Percentiles rank a stretch among this genome's conserved stretches.
Evolutionary conservation across 2,888 invertebrate genomes (phyloP).

Genomic region (Toxonevra muliebris): DNA sequence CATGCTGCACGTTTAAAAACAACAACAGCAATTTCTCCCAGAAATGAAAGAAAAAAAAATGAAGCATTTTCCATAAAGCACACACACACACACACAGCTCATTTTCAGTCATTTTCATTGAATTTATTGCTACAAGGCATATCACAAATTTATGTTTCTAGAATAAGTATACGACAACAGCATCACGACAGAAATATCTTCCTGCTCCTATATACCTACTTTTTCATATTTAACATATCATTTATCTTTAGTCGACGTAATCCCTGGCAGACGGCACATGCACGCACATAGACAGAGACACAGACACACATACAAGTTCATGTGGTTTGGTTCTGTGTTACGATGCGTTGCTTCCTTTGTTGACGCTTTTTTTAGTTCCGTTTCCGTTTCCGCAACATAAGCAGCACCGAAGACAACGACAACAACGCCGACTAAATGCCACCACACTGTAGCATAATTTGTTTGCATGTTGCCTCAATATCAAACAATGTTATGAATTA

Average conservation of each 20-base stretch:
- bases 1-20: constrained; percentile 6
- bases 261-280: constrained; percentile 35
- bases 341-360: constrained; percentile 13
- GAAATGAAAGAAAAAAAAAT: no score
- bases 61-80: no score
- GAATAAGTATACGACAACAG: neutral
- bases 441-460: constrained; percentile 44
- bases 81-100: neutral
- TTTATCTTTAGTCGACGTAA: constrained; percentile 32
- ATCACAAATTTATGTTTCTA: constrained; percentile 7
- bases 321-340: constrained; percentile 4
- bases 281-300: constrained; percentile 13
- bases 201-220: no score
- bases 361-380: neutral
- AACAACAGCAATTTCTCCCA: no score
- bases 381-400: neutral
- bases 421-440: constrained; percentile 27
- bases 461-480: constrained; percentile 37
- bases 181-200: neutral
- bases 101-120: neutral
- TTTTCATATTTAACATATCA: constrained; percentile 1
- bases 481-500: constrained; percentile 38
- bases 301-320: constrained; percentile 15
- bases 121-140: constrained; percentile 21
- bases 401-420: neutral